Base-by-base conservation (phyloP, 2,113 vertebrate genomes). In the Siniperca chuatsi region DNA sequence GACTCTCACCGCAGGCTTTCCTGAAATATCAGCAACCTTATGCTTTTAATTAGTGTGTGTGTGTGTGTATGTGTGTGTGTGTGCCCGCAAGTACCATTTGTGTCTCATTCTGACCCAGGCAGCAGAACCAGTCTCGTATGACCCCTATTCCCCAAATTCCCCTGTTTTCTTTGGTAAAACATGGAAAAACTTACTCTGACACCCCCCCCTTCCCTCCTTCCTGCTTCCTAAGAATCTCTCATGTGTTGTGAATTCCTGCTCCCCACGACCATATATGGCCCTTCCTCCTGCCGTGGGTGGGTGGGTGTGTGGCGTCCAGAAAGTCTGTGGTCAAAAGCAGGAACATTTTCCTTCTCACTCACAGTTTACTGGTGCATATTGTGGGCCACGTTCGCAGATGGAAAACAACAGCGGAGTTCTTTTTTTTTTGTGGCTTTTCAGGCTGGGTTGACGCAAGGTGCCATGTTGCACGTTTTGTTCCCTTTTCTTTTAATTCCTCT, bases 11-110 rank as follows among this genome's bases (percentile, higher is more conserved):
- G 78, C 79, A 84, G 82, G 87, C 88, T 81, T 91, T 91, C 90
- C 88, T 91, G 89, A 94, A 92, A 92, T 89, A 94, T 91, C 92
- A 88, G 88, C 78, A 90, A 82, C 91, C 91, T 82, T 93, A 82
- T 94, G 92, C 89, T 94, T 93, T 92, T 92, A 87, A 93, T 94
- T 93, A 92, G 76, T 58, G 76, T 78, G 72, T 60, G 55, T 60
- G 75, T 87, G 75, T 84, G 66, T 77, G 69, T 55, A 69, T 60
- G 75, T 54, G 40, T 77, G 69, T 55, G 78, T 60, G 75, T 54
- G 40, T 9, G 74, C 46, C 35, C 18, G 42, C 46, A 50, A 35
- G 10, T 77, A 83, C 60, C 81, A 82, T 90, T 86, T 91, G 92
- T 85, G 87, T 87, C 83, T 92, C 79, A 82, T 82, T 92, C 79